Evolutionary conservation across 2,113 vertebrate genomes (phyloP).

Genomic region (Oostethus manadensis): DNA sequence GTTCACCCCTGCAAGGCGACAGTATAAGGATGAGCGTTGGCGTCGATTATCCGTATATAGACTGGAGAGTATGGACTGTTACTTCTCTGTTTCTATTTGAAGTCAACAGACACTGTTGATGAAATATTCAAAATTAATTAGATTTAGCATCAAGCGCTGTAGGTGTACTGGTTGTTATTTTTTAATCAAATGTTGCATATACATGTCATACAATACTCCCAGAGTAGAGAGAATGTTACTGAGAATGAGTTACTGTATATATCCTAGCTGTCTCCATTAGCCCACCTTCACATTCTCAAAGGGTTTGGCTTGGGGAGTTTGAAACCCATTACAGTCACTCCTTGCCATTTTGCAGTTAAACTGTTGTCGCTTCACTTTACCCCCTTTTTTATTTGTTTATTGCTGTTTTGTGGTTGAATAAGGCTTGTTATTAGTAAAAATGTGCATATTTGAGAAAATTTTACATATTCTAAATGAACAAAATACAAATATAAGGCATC

Average conservation of each 20-base stretch:
- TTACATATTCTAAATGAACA: too few relatives aligned
- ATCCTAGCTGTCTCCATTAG: slow-evolving; percentile 7
- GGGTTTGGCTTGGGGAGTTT: not conserved
- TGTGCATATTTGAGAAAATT: too few relatives aligned
- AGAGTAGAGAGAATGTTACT: slow-evolving; percentile 14
- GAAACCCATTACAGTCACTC: not conserved
- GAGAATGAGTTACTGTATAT: slow-evolving; percentile 6
- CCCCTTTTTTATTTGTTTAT: too few relatives aligned
- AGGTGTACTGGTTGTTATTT: not conserved
- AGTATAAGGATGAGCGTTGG: slow-evolving; percentile 15
- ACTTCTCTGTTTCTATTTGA: slow-evolving; percentile 11
- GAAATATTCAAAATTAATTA: not conserved
- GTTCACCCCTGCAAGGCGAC: slow-evolving; percentile 44
- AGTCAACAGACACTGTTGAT: slow-evolving; percentile 9
- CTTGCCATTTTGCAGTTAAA: too few relatives aligned
- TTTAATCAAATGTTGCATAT: slow-evolving; percentile 4
- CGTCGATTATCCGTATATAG: slow-evolving; percentile 8
- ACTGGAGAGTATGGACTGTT: slow-evolving; percentile 7
- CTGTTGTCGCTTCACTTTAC: too few relatives aligned
- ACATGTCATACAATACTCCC: slow-evolving; percentile 5
- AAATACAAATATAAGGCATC: too few relatives aligned
- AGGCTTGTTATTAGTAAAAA: too few relatives aligned
- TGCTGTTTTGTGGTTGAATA: too few relatives aligned
- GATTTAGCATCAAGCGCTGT: not conserved
- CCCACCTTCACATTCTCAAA: not conserved